phyloP scores from a whole-genome alignment of 2,888 invertebrate genomes.

The Hemistola chrysoprasaria region DNA sequence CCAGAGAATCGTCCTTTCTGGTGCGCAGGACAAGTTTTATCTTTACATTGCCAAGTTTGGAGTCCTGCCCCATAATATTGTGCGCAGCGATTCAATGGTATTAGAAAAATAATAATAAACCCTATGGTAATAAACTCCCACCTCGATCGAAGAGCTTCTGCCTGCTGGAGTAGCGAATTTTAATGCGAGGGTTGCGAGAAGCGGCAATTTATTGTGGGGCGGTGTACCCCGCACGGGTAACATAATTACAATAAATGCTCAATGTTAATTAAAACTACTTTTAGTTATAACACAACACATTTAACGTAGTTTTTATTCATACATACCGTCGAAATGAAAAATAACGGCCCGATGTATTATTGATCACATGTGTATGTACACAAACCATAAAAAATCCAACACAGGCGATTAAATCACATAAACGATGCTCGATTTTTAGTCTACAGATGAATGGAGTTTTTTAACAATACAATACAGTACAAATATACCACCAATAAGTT shows the following conservation, averaged over 20 bases:
- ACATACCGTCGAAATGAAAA: slow-evolving; percentile 62
- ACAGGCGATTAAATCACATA: slow-evolving; percentile 14
- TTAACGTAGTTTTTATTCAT: slow-evolving; percentile 55
- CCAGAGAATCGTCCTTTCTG: slow-evolving; percentile 2
- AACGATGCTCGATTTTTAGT: slow-evolving; percentile 6
- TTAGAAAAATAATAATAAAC: slow-evolving; percentile 45
- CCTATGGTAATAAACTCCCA: slow-evolving; percentile 61
- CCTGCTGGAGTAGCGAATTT: slow-evolving; percentile 20
- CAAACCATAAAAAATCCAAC: slow-evolving; percentile 40
- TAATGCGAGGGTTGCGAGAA: slow-evolving; percentile 24
- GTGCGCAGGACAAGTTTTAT: slow-evolving; percentile 14
- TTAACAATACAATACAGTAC: slow-evolving; percentile 2
- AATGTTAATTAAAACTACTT: slow-evolving; percentile 27
- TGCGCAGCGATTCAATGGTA: slow-evolving; percentile 6
- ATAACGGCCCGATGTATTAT: slow-evolving; percentile 53
- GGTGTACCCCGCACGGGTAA: slow-evolving; percentile 49
- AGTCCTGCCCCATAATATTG: slow-evolving; percentile 4
- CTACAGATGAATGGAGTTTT: not conserved
- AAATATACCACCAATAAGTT: slow-evolving; percentile 10
- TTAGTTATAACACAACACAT: slow-evolving; percentile 17
- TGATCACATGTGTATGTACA: slow-evolving; percentile 72
- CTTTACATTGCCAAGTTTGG: not conserved
- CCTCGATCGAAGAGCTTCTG: slow-evolving; percentile 25
- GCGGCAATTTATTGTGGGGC: slow-evolving; percentile 39
- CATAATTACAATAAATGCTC: slow-evolving; percentile 32